Conservation (phyloP, 2,113 vertebrate genomes). For the cattle (Bos taurus) region ARS-UCD2.0 NC_037334.1:14780001-14780500, state of each 20-base stretch:
- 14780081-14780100: rapidly evolving
- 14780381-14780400: constrained; percentile 88
- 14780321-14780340: constrained; percentile 84
- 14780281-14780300: constrained; percentile 91
- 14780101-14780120: background rate
- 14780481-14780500: rapidly evolving
- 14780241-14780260: too few species aligned
- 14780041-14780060: background rate
- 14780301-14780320: constrained; percentile 87
- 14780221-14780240: rapidly evolving
- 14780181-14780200: background rate
- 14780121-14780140: background rate
- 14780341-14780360: constrained; percentile 91
- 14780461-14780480: background rate
- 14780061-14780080: background rate
- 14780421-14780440: rapidly evolving
- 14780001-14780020: background rate
- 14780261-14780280: constrained; percentile 83
- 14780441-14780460: background rate
- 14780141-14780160: background rate
- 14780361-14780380: constrained; percentile 78
- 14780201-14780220: background rate
- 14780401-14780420: constrained; percentile 83
- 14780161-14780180: background rate
- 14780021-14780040: background rate